Conservation (phyloP, 2,113 vertebrate genomes). For the Carassius auratus region DNA sequence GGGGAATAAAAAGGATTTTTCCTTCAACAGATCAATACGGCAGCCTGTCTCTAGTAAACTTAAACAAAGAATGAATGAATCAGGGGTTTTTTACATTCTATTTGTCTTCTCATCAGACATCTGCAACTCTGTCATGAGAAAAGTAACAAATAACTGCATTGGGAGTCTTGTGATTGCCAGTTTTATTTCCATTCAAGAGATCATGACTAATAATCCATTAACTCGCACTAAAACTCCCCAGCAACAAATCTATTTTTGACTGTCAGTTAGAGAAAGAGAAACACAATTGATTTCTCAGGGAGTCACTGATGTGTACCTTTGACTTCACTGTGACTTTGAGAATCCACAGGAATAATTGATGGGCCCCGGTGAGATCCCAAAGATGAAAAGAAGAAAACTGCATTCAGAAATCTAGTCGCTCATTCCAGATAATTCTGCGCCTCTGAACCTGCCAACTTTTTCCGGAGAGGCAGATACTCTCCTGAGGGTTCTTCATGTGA, state of each 20-base stretch:
- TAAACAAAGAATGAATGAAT: conserved; percentile 59
- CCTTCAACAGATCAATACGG: conserved; percentile 65
- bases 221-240: conserved; percentile 54
- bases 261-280: conserved; percentile 52
- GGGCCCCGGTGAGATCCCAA: conserved; percentile 67
- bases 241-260: conserved; percentile 51
- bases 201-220: conserved; percentile 59
- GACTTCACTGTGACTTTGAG: conserved; percentile 80
- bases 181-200: conserved; percentile 46
- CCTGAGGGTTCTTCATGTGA: conserved; percentile 61
- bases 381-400: conserved; percentile 66
- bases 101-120: conserved; percentile 64
- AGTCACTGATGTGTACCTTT: conserved; percentile 76
- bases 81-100: conserved; percentile 39
- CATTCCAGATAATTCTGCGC: conserved; percentile 65
- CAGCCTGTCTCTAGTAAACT: conserved; percentile 58
- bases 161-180: conserved; percentile 56
- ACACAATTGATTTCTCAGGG: conserved; percentile 58
- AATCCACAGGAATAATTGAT: conserved; percentile 80
- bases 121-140: conserved; percentile 61
- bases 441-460: conserved; percentile 47
- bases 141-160: conserved; percentile 65
- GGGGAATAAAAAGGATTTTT: conserved; percentile 62
- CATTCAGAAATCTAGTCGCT: conserved; percentile 69
- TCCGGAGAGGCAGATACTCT: conserved; percentile 50